Base-by-base conservation (phyloP, 2,113 vertebrate species). In the Melanostigma gelatinosum region DNA sequence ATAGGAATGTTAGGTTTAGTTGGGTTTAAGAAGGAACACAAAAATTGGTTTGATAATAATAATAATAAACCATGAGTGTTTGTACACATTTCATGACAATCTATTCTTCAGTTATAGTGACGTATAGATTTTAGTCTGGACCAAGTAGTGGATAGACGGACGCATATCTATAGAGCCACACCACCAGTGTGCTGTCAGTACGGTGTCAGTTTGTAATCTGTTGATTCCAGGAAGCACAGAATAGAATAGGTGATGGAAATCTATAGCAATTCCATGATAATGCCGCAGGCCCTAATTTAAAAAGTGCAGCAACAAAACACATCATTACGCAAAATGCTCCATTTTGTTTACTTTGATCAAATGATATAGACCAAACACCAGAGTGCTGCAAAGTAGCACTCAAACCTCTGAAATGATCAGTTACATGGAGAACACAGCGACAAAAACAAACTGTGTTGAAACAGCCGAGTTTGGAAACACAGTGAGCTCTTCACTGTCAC, bases 401-500 rank as follows among this genome's bases (percentile, higher is more conserved):
- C n/a, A 27, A 5, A 12, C 29, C 70, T 72, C 7, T 20, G 29
- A 55, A 62, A 68, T 20, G 24, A 48, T 65, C 3, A 60, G 24
- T 42, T 10, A 13, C n/a, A 22, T 18, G 16, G 16, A 22, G 34
- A 10, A 46, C 44, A 36, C 7, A 58, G 46, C 1, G 8, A 42
- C 16, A 27, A 7, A 29, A 40, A 11, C 34, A n/a, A 73, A 58
- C 11, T 66, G 42, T 42, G 24, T 13, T n/a, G 72, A 84, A 57
- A 71, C 9, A 2, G 63, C 34, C 71, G 38, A 27, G 60, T 67
- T 74, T 67, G 74, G 77, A 82, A 75, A 44, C 32, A 29, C 34
- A 68, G 61, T 6, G 64, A 74, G 65, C 66, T 67, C 62, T 72
- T 66, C 68, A 38, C 27, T 66, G 66, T 55, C 78, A 70, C 50